Evolutionary conservation across 2,113 vertebrate genomes (phyloP).

Genomic region (Aegithalos caudatus): DNA sequence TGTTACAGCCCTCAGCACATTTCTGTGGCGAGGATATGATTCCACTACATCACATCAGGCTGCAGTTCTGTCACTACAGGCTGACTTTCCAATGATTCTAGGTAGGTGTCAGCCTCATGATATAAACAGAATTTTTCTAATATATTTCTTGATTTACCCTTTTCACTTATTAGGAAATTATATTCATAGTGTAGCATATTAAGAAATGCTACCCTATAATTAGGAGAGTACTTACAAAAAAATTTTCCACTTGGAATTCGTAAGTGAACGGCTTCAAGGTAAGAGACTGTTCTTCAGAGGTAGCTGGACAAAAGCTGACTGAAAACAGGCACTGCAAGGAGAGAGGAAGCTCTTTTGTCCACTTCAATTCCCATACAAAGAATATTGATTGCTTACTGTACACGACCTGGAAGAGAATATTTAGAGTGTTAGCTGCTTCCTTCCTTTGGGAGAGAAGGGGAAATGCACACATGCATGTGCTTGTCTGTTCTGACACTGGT

Average conservation of each 20-base stretch:
- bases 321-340: constrained; percentile 86
- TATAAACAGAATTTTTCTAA: not conserved
- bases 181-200: not conserved
- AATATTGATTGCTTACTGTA: constrained; percentile 87
- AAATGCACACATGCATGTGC: not conserved
- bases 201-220: not conserved
- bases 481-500: not conserved
- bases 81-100: not conserved
- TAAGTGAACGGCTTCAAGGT: constrained; percentile 87
- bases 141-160: not conserved
- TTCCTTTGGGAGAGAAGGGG: not conserved
- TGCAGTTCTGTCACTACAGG: not conserved
- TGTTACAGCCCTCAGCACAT: not conserved
- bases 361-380: constrained; percentile 92
- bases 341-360: constrained; percentile 81
- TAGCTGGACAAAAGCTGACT: constrained; percentile 80
- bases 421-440: constrained; percentile 15
- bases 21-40: not conserved
- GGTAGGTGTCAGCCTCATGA: not conserved
- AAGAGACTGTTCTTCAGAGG: constrained; percentile 70
- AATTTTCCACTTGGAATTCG: constrained; percentile 87
- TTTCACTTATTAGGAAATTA: not conserved
- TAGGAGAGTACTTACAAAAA: constrained; percentile 79
- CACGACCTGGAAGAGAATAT: constrained; percentile 72
- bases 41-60: not conserved